These are phyloP conservation scores for Drosophila robusta DNA, from an alignment of 2,888 invertebrate genomes.

Conservation along the genomic window DNA sequence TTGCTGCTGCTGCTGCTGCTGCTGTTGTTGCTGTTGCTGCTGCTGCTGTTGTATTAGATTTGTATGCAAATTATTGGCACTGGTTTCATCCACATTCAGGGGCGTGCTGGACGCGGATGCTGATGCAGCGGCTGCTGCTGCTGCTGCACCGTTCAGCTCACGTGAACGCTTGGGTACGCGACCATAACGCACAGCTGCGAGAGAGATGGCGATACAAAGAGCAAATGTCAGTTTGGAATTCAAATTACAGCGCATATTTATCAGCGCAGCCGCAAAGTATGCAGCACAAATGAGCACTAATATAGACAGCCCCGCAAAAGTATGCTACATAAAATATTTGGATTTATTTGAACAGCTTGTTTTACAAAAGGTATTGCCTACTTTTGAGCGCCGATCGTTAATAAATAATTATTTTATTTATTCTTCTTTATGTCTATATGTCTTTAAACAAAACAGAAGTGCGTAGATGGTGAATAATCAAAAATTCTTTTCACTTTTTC, in stretches of 20 bases:
- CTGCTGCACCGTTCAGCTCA: slow-evolving; percentile 88
- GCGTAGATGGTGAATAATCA: slow-evolving; percentile 12
- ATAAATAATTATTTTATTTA: background rate
- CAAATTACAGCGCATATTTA: slow-evolving; percentile 1
- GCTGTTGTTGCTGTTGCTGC: slow-evolving; percentile 31
- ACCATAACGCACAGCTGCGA: slow-evolving; percentile 96
- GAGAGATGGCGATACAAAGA: background rate
- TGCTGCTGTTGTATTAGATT: slow-evolving; percentile 58
- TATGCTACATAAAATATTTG: slow-evolving; percentile 23
- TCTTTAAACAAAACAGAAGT: background rate
- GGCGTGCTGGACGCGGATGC: slow-evolving; percentile 57
- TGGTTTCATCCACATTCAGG: slow-evolving; percentile 70
- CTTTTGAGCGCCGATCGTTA: slow-evolving; percentile 2
- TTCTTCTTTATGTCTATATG: background rate
- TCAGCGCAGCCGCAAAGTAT: slow-evolving; percentile 6
- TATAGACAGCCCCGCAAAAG: background rate
- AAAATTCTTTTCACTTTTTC: slow-evolving; percentile 17
- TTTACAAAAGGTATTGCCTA: slow-evolving; percentile 9
- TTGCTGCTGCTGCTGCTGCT: slow-evolving; percentile 43
- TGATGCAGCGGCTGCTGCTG: slow-evolving; percentile 43
- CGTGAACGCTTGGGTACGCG: slow-evolving; percentile 97
- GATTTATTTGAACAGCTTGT: no score
- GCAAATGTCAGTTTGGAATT: slow-evolving; percentile 1
- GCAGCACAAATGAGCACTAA: background rate
- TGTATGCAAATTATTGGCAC: slow-evolving; percentile 65